Evolutionary conservation across 2,888 invertebrate genomes (phyloP).

Genomic region (Drosophila anomelani): DNA sequence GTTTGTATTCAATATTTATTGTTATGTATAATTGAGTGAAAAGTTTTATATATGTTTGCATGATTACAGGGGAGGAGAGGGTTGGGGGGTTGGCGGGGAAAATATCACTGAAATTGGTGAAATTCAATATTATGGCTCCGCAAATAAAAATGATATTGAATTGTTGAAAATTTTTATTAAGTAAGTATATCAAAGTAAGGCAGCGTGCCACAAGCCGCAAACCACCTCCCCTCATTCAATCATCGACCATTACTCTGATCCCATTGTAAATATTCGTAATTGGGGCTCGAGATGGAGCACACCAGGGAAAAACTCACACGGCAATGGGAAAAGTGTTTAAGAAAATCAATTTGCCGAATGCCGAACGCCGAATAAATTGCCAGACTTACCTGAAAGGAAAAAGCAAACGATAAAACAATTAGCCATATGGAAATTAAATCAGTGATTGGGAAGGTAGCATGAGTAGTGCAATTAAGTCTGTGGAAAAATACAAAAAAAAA

Average conservation of each 20-base stretch:
- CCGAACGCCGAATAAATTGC: conserved; percentile 32
- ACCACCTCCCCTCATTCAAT: conserved; percentile 15
- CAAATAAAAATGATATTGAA: conserved; percentile 79
- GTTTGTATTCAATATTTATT: conserved; percentile 75
- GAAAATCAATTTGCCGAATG: conserved; percentile 35
- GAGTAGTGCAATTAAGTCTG: conserved; percentile 9
- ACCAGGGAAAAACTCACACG: conserved; percentile 54
- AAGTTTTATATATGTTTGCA: conserved; percentile 74
- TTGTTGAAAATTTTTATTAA: conserved; percentile 71
- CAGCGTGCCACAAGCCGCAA: conserved; percentile 16
- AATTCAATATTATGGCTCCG: conserved; percentile 70
- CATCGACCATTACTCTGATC: conserved; percentile 31
- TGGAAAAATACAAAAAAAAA: not conserved
- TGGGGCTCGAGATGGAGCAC: conserved; percentile 42
- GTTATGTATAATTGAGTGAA: conserved; percentile 80
- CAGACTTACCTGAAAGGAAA: conserved; percentile 63
- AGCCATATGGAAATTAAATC: conserved; percentile 34
- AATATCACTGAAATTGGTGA: conserved; percentile 34
- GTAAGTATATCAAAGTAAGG: conserved; percentile 33
- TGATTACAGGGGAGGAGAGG: conserved; percentile 56
- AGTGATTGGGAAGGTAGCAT: conserved; percentile 7
- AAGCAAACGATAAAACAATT: conserved; percentile 25
- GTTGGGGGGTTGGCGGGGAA: not conserved
- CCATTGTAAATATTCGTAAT: conserved; percentile 67
- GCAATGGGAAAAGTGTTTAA: conserved; percentile 46